Evolutionary conservation across 2,888 invertebrate genomes (phyloP).

Genomic region (Ennomos erosarius): DNA sequence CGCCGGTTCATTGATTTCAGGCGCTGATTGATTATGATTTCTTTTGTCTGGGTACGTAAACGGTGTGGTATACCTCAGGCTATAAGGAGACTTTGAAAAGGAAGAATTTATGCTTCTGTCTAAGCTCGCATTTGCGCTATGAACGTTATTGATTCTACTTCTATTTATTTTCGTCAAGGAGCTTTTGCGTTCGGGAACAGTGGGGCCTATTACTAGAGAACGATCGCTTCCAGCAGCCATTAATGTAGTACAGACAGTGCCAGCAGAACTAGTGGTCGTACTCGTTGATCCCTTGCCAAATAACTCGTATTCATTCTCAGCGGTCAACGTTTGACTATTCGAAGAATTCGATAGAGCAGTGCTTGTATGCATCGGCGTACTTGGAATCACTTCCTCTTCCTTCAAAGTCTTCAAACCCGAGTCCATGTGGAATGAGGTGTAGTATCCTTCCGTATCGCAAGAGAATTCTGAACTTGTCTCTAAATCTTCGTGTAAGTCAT

Average conservation of each 20-base stretch:
- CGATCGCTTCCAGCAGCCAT: constrained; percentile 88
- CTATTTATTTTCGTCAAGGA: constrained; percentile 87
- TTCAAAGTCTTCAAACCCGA: constrained; percentile 95
- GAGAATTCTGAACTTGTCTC: constrained; percentile 97
- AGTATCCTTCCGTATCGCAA: constrained; percentile 98
- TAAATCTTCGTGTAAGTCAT: constrained; percentile 92
- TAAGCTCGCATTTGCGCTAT: constrained; percentile 83
- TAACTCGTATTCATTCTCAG: constrained; percentile 95
- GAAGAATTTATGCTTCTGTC: constrained; percentile 81
- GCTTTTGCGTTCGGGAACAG: constrained; percentile 93
- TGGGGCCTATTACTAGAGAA: constrained; percentile 88
- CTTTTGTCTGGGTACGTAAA: constrained; percentile 68
- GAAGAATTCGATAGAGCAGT: constrained; percentile 89
- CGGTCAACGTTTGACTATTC: constrained; percentile 89
- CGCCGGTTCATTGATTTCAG: constrained; percentile 66
- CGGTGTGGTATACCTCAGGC: constrained; percentile 68
- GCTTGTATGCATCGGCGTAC: constrained; percentile 90
- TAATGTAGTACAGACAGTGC: constrained; percentile 94
- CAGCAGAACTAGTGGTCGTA: constrained; percentile 95
- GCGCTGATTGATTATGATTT: constrained; percentile 67
- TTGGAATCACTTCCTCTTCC: constrained; percentile 87
- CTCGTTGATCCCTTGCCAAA: constrained; percentile 97
- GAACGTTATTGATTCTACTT: constrained; percentile 76
- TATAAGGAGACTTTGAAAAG: constrained; percentile 73
- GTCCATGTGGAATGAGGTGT: constrained; percentile 98